Evolutionary conservation across 35 echinoderm and acorn worm genomes (phyloP).

Genomic region (Ptychodera flava): DNA sequence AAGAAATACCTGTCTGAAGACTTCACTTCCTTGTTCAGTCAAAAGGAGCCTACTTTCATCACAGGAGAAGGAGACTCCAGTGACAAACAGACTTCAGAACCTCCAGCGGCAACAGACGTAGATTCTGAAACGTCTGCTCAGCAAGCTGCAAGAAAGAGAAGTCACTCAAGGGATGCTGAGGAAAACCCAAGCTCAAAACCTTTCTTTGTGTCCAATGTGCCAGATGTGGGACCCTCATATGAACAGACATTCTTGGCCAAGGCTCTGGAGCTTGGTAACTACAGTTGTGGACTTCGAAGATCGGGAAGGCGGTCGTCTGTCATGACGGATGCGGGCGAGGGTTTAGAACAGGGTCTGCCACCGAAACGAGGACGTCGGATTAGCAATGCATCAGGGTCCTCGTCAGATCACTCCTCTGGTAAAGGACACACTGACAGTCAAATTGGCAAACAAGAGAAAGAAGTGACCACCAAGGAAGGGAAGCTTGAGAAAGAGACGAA

Average conservation of each 20-base stretch:
- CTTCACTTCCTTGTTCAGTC: slow-evolving; percentile 17
- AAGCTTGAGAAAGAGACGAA: background rate
- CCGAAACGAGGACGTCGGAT: background rate
- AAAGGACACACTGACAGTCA: too few species aligned
- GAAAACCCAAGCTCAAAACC: background rate
- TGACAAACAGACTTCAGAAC: background rate
- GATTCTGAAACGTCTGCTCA: background rate
- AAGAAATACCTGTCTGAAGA: slow-evolving; percentile 44
- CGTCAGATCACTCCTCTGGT: background rate
- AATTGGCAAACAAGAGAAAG: too few species aligned
- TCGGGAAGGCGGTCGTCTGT: background rate
- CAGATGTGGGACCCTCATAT: background rate
- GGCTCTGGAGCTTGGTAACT: background rate
- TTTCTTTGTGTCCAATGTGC: background rate
- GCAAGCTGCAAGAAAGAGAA: background rate
- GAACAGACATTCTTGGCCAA: background rate
- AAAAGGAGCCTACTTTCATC: background rate
- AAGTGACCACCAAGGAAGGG: too few species aligned
- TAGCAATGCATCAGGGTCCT: background rate
- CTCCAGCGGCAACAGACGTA: too few species aligned
- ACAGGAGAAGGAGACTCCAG: background rate
- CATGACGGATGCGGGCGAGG: background rate
- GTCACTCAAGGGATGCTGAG: background rate
- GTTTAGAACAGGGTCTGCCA: background rate
- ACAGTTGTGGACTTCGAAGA: background rate